Conservation (phyloP, 2,888 invertebrate species). For the Drosophila anceps region DNA sequence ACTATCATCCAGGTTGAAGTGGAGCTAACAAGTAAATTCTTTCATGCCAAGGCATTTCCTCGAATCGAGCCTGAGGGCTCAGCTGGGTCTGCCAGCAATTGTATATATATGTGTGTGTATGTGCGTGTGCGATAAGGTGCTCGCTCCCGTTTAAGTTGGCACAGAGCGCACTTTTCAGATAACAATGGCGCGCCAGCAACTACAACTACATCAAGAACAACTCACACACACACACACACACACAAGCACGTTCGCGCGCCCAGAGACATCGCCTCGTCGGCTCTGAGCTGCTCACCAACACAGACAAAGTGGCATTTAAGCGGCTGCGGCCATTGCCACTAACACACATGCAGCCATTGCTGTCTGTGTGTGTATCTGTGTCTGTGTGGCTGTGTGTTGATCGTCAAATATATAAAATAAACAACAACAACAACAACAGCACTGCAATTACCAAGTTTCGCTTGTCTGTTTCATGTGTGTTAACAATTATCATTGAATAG, state of each 20-base stretch:
- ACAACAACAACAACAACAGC: slow-evolving; percentile 25
- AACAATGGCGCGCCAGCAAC: slow-evolving; percentile 41
- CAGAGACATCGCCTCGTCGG: slow-evolving; percentile 37
- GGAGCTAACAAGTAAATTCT: slow-evolving; percentile 39
- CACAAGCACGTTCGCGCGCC: not conserved
- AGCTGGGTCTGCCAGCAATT: slow-evolving; percentile 24
- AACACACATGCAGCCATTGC: slow-evolving; percentile 17
- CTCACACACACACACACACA: slow-evolving; percentile 8
- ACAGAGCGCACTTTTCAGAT: slow-evolving; percentile 61
- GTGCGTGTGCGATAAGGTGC: slow-evolving; percentile 32
- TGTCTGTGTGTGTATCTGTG: slow-evolving; percentile 11
- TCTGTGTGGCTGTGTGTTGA: slow-evolving; percentile 23
- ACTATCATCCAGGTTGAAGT: not conserved
- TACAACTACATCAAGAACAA: slow-evolving; percentile 30
- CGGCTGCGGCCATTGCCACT: slow-evolving; percentile 63
- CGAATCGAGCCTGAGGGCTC: slow-evolving; percentile 14
- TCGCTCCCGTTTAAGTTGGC: slow-evolving; percentile 57
- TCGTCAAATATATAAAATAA: slow-evolving; percentile 10
- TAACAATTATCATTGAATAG: slow-evolving; percentile 65
- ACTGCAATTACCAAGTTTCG: slow-evolving; percentile 53
- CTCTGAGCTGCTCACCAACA: slow-evolving; percentile 73
- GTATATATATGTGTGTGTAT: not conserved
- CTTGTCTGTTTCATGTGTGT: slow-evolving; percentile 56
- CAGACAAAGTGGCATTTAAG: slow-evolving; percentile 40
- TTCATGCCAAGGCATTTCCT: slow-evolving; percentile 43